phyloP scores from a whole-genome alignment of 2,113 vertebrate species.

The Aldabrachelys gigantea region DNA sequence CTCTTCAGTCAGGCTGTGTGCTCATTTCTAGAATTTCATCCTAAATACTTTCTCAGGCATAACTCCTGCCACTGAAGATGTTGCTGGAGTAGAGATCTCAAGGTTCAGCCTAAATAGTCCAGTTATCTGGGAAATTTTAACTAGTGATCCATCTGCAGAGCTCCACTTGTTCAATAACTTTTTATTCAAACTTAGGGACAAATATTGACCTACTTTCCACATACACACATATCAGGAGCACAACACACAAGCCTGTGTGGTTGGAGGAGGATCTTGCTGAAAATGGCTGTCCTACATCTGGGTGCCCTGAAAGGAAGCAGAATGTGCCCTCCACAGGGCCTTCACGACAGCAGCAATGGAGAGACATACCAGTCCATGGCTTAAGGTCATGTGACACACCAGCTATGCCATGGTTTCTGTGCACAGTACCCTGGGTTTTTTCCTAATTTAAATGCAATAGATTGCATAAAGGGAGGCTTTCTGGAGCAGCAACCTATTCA shows the following conservation, averaged over 20 bases:
- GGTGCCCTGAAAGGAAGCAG: not conserved
- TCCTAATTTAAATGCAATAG: not conserved
- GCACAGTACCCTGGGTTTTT: not conserved
- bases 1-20: not conserved
- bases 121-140: not conserved
- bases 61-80: not conserved
- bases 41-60: not conserved
- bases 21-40: not conserved
- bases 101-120: not conserved
- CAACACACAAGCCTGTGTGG: not conserved
- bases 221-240: not conserved
- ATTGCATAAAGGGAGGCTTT: not conserved
- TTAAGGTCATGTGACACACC: not conserved
- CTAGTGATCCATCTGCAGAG: not conserved
- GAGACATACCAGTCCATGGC: not conserved
- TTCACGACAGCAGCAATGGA: not conserved
- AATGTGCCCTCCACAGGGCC: not conserved
- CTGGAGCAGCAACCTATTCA: accelerated
- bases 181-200: not conserved
- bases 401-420: not conserved
- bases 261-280: not conserved
- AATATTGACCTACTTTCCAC: not conserved
- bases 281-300: not conserved
- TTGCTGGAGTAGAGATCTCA: not conserved
- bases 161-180: not conserved